Percentiles rank a stretch among this genome's conserved stretches.
Conservation (phyloP, 2,113 vertebrate species). For the Isichthys henryi region DNA sequence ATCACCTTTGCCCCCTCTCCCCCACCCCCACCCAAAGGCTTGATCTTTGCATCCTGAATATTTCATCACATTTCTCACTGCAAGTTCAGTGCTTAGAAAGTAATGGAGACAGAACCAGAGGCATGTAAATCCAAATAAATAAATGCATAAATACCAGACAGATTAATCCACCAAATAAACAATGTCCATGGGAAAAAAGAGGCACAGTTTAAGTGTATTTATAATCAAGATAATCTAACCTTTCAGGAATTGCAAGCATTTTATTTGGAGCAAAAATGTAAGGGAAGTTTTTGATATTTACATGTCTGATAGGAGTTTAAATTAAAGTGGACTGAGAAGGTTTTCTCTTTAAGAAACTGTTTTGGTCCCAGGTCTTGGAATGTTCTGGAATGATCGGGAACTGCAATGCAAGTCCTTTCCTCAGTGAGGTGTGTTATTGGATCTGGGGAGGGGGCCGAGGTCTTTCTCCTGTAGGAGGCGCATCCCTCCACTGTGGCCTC, state of each 20-base stretch:
- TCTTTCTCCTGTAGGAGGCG: not conserved
- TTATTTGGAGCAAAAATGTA: not conserved
- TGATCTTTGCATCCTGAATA: not conserved
- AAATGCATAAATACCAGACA: not conserved
- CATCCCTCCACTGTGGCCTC: not conserved
- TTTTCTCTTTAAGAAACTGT: not conserved
- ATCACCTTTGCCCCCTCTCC: not conserved
- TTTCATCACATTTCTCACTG: not conserved
- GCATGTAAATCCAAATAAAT: not conserved
- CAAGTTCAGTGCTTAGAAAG: not conserved
- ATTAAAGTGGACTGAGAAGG: not conserved
- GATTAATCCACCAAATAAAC: not conserved
- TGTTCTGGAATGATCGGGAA: not conserved
- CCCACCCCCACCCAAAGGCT: not conserved
- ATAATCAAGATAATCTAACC: not conserved
- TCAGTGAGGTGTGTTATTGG: not conserved
- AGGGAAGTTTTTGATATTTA: not conserved
- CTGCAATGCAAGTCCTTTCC: not conserved
- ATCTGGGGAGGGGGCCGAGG: not conserved
- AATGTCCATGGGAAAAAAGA: not conserved
- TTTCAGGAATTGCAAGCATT: not conserved
- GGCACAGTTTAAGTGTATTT: not conserved
- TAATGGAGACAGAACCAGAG: not conserved
- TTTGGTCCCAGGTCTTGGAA: not conserved
- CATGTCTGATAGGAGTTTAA: not conserved